Evolutionary conservation across 2,888 invertebrate species (phyloP), one percentile per base, ranked within the genome.

Genomic region (Oligia latruncula): DNA sequence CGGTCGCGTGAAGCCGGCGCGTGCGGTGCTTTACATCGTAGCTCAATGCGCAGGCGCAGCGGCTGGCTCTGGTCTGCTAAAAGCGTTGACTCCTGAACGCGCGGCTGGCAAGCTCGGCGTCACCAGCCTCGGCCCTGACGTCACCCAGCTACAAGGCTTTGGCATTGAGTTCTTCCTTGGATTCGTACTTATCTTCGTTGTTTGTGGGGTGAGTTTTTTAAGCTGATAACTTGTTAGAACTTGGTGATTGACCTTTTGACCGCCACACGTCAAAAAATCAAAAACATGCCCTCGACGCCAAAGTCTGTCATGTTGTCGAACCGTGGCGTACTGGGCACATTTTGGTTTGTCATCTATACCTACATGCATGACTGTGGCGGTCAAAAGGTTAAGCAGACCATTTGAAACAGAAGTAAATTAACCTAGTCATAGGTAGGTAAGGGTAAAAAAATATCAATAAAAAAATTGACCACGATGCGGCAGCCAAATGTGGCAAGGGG

Each of bases 91-190:
- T 11, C 98, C 98, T 4, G 97, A 97, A 23, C 90, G 92, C 0
- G 96, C 97, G 4, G 97, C 98, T 62, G 96, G 96, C 9, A 97
- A 95, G 4, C 96, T 99, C 60, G 99, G 99, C 0, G 97, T 97
- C 83, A 99, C 99, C 0, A 93, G 91, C 0, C 95, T 99, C 23
- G 97, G 97, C 0, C 83, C 92, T 2, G 97, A 97, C 66, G 96
- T 99, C 43, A 97, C 97, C 0, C 97, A 97, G 2, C 97, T 98
- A 2, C 99, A 99, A 95, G 99, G 98, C 9, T 97, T 99, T 91
- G 99, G 99, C 62, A 97, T 99, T 85, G 99, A 99, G 94, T 98
- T 99, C 96, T 98, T 99, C 97, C 97, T 99, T 75, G 99, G 99
- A 67, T 98, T 99, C 92, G 97, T 99, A n/a, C 97, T 99, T 82